A percentile compares a stretch with the other conserved stretches of the same genome.
These are phyloP conservation scores for Stegostoma tigrinum DNA, from an alignment of 2,113 vertebrate species.

Conservation along the genomic window DNA sequence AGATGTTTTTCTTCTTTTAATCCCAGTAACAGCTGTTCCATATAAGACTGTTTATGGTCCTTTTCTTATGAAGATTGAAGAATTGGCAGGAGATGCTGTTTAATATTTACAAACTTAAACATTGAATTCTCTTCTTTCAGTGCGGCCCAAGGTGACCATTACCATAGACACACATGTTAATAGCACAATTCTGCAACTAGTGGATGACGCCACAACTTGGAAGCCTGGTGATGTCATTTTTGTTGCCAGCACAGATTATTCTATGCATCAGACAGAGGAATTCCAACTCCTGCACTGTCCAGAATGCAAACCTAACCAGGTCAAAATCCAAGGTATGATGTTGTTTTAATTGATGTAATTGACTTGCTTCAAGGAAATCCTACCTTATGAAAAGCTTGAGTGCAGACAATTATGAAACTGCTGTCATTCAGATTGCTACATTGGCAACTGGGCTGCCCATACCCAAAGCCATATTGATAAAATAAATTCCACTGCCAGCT, in stretches of 20 bases:
- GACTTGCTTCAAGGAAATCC: background rate
- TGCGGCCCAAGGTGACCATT: conserved; percentile 77
- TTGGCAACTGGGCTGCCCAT: background rate
- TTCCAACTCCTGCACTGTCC: conserved; percentile 52
- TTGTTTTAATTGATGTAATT: background rate
- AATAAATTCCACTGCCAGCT: background rate
- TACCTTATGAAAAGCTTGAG: background rate
- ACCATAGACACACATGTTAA: conserved; percentile 69
- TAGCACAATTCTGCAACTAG: conserved; percentile 60
- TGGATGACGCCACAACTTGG: conserved; percentile 58
- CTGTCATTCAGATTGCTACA: background rate
- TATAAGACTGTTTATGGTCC: background rate
- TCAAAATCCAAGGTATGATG: conserved; percentile 31
- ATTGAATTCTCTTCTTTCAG: conserved; percentile 50
- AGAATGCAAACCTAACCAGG: conserved; percentile 34
- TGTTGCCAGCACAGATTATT: conserved; percentile 69
- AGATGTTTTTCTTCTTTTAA: background rate
- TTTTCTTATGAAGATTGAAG: background rate
- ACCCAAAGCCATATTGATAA: background rate
- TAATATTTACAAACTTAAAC: background rate
- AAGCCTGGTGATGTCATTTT: conserved; percentile 58
- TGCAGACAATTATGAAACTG: background rate
- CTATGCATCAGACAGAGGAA: conserved; percentile 77
- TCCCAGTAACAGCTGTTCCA: background rate
- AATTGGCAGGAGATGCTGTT: background rate